These are phyloP conservation scores for Tanypteryx hageni DNA, from an alignment of 2,888 invertebrate species.

Conservation along the genomic window DNA sequence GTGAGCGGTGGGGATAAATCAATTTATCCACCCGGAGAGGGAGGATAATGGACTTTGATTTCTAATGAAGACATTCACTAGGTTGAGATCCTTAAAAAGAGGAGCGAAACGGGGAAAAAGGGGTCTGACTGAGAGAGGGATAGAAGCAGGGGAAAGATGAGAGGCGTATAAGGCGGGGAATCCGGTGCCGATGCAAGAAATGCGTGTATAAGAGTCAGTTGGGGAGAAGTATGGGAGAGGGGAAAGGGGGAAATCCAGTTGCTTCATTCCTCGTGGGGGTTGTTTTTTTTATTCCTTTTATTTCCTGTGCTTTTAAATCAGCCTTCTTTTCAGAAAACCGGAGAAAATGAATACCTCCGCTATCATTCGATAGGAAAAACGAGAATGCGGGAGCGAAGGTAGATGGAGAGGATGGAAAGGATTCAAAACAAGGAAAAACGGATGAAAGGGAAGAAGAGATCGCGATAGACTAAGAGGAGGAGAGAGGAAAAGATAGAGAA, in stretches of 20 bases:
- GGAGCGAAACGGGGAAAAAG: not conserved
- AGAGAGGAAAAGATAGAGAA: not conserved
- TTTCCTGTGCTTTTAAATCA: not conserved
- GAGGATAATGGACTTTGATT: conserved; percentile 60
- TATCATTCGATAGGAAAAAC: conserved; percentile 8
- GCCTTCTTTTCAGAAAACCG: conserved; percentile 20
- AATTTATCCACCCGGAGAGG: conserved; percentile 46
- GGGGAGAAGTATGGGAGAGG: not conserved
- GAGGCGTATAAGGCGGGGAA: not conserved
- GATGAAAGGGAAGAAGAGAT: not conserved
- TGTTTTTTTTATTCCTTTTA: not conserved
- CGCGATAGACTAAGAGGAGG: not conserved
- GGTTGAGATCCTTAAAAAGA: conserved; percentile 25
- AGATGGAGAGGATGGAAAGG: conserved; percentile 3
- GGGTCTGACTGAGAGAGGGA: not conserved
- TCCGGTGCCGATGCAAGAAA: not conserved
- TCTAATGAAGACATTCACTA: conserved; percentile 61
- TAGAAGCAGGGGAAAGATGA: not conserved
- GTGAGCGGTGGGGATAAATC: conserved; percentile 20
- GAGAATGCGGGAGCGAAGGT: not conserved
- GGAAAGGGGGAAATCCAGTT: conserved; percentile 8
- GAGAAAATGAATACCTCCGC: not conserved
- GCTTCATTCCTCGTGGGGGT: conserved; percentile 6
- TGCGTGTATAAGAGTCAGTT: not conserved
- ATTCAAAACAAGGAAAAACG: not conserved